These are phyloP conservation scores for Champsocephalus esox DNA, from an alignment of 2,797 vertebrate species.

Conservation along the genomic window DNA sequence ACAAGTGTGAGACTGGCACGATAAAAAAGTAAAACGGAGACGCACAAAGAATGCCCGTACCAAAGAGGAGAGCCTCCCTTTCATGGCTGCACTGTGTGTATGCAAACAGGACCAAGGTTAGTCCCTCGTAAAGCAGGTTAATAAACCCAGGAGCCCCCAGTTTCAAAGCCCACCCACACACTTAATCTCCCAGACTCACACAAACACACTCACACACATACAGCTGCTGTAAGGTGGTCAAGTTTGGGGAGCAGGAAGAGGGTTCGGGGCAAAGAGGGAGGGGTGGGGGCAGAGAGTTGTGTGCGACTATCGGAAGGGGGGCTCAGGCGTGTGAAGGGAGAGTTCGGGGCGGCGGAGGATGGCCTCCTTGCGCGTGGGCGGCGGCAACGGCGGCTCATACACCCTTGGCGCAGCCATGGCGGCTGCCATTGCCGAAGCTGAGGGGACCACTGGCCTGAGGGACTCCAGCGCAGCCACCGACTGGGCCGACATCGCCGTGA, in stretches of 20 bases:
- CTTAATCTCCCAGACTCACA: slow-evolving; percentile 24
- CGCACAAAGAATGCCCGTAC: slow-evolving; percentile 66
- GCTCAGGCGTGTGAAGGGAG: slow-evolving; percentile 89
- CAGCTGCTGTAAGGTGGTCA: slow-evolving; percentile 78
- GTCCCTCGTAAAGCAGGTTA: slow-evolving; percentile 71
- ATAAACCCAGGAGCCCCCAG: slow-evolving; percentile 64
- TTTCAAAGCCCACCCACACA: slow-evolving; percentile 50
- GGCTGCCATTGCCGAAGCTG: slow-evolving; percentile 83
- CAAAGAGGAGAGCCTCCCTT: slow-evolving; percentile 59
- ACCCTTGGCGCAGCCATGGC: slow-evolving; percentile 82
- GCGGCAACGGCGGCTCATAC: slow-evolving; percentile 88
- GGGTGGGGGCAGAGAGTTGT: slow-evolving; percentile 61
- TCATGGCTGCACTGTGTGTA: slow-evolving; percentile 67
- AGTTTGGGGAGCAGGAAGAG: slow-evolving; percentile 62
- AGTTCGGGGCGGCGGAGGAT: slow-evolving; percentile 89
- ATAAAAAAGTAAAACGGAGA: slow-evolving; percentile 59
- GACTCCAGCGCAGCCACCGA: slow-evolving; percentile 82
- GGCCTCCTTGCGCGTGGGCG: slow-evolving; percentile 88
- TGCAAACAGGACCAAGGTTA: slow-evolving; percentile 80
- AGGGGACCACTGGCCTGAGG: slow-evolving; percentile 86
- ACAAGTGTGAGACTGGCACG: slow-evolving; percentile 79
- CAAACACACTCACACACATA: slow-evolving; percentile 58
- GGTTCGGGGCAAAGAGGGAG: slow-evolving; percentile 59
- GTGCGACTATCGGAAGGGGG: slow-evolving; percentile 88
- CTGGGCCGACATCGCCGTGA: slow-evolving; percentile 71